Percentiles rank a stretch among this genome's conserved stretches.
Conservation (phyloP, 2,888 invertebrate species). For the Adelphocoris suturalis region DNA sequence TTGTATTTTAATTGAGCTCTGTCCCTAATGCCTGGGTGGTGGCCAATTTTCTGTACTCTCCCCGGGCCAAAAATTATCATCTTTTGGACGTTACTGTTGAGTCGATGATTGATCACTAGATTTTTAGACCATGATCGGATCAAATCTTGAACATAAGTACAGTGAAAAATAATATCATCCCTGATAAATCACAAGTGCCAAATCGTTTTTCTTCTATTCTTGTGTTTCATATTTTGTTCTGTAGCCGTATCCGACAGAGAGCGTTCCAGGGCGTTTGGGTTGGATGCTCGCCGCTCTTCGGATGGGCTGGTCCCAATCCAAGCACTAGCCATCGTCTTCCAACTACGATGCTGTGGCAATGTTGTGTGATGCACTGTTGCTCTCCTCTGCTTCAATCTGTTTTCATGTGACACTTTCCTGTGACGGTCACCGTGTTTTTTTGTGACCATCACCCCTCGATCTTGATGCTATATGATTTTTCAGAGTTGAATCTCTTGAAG, state of each 20-base stretch:
- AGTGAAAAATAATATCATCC: too few relatives aligned
- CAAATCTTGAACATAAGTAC: too few relatives aligned
- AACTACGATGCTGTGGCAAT: background rate
- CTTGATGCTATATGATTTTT: background rate
- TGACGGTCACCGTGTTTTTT: background rate
- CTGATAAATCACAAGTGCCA: background rate
- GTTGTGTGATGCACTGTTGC: background rate
- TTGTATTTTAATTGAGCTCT: too few relatives aligned
- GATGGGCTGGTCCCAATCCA: background rate
- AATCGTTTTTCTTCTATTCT: background rate
- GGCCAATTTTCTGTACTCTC: too few relatives aligned
- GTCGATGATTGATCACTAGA: too few relatives aligned
- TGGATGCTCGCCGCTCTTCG: background rate
- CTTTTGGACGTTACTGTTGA: too few relatives aligned
- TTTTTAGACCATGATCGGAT: too few relatives aligned
- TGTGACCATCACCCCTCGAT: background rate
- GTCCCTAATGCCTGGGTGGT: too few relatives aligned
- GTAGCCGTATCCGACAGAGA: background rate
- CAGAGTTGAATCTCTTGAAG: background rate
- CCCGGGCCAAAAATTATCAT: too few relatives aligned
- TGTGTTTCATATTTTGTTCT: background rate
- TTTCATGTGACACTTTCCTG: too few relatives aligned
- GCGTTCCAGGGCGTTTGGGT: background rate
- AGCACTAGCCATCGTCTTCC: constrained; percentile 4
- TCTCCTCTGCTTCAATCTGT: background rate